These are phyloP conservation scores for Onthophagus taurus DNA, from an alignment of 1,140 invertebrate genomes.

Conservation along the genomic window DNA sequence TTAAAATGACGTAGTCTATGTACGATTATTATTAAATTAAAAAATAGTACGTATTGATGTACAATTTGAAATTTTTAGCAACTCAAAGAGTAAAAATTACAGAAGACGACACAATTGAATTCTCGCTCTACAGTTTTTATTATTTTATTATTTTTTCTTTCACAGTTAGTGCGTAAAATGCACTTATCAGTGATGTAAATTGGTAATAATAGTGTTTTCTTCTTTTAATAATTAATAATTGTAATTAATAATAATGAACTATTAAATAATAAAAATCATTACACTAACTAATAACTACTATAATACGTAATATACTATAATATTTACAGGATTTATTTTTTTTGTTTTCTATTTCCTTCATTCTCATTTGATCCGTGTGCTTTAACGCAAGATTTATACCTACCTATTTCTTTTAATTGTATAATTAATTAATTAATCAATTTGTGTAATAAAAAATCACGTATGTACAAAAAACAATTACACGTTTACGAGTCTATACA, in stretches of 20 bases:
- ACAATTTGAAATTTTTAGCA: slow-evolving; percentile 5
- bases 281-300: slow-evolving; percentile 9
- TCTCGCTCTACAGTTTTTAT: slow-evolving; percentile 6
- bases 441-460: slow-evolving; percentile 36
- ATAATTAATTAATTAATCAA: slow-evolving; percentile 24
- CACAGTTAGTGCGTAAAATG: slow-evolving; percentile 7
- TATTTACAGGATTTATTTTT: not conserved
- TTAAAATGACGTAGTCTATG: not conserved
- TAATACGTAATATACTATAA: slow-evolving; percentile 12
- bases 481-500: slow-evolving; percentile 21
- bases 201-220: too few relatives aligned
- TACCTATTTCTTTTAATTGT: too few relatives aligned
- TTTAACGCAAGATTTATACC: slow-evolving; percentile 24
- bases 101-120: slow-evolving; percentile 4
- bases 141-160: slow-evolving; percentile 5
- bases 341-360: not conserved
- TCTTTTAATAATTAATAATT: too few relatives aligned
- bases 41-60: slow-evolving; percentile 5
- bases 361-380: slow-evolving; percentile 26
- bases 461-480: slow-evolving; percentile 37
- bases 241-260: slow-evolving; percentile 12
- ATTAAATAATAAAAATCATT: slow-evolving; percentile 14
- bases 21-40: slow-evolving; percentile 6
- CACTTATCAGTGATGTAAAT: slow-evolving; percentile 21
- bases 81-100: slow-evolving; percentile 1